phyloP scores from a whole-genome alignment of 2,888 invertebrate genomes.

The Rhimphoctona megacephalus region DNA sequence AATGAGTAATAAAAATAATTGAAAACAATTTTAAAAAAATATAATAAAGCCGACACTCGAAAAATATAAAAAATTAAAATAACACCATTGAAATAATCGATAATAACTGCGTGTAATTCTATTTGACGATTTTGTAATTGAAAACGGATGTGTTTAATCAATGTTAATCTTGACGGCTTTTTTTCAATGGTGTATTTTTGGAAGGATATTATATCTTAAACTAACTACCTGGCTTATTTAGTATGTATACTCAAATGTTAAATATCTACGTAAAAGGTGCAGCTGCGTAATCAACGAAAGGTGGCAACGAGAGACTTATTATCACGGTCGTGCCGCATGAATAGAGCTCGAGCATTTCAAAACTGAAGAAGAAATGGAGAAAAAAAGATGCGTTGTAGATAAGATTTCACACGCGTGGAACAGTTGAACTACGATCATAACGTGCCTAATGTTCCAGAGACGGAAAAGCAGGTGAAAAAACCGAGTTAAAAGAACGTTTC shows the following conservation, averaged over 20 bases:
- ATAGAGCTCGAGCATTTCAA: constrained; percentile 35
- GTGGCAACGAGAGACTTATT: constrained; percentile 57
- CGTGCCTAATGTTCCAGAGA: neutral
- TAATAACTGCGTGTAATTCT: neutral
- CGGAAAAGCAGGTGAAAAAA: constrained; percentile 71
- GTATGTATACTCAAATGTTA: constrained; percentile 15
- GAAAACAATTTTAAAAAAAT: too few species aligned
- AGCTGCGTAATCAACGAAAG: constrained; percentile 63
- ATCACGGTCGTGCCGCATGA: constrained; percentile 15
- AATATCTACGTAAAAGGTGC: constrained; percentile 24
- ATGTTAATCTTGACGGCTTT: neutral
- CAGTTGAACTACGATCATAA: constrained; percentile 11
- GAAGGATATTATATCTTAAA: constrained; percentile 10
- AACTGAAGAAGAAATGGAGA: constrained; percentile 1
- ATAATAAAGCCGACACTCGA: too few species aligned
- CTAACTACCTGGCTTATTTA: constrained; percentile 10
- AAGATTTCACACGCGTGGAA: constrained; percentile 48
- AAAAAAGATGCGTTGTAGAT: constrained; percentile 52
- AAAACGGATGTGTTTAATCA: neutral
- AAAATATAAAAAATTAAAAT: too few species aligned
- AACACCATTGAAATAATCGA: neutral
- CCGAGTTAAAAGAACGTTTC: constrained; percentile 1
- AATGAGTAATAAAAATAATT: too few species aligned
- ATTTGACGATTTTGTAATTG: neutral
- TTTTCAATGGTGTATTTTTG: neutral